Conservation (phyloP, 2,113 vertebrate species). For the Prunella himalayana region DNA sequence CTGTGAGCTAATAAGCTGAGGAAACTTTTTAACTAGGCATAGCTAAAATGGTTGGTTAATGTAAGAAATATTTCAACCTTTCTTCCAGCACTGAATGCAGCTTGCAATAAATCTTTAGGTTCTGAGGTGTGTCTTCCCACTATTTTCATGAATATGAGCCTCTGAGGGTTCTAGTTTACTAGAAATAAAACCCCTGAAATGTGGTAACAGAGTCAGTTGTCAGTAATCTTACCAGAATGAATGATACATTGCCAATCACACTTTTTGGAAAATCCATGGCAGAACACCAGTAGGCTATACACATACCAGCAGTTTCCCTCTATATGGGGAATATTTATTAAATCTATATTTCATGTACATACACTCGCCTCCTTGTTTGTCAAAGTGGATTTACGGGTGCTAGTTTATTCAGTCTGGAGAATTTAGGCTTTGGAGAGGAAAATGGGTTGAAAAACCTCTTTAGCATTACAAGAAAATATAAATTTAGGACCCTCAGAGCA, state of each 20-base stretch:
- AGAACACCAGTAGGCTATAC: neutral
- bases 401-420: conserved; percentile 18
- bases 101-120: neutral
- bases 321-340: conserved; percentile 38
- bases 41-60: neutral
- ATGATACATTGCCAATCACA: neutral
- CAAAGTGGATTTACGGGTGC: conserved; percentile 6
- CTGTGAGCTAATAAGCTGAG: neutral
- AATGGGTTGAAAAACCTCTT: conserved; percentile 41
- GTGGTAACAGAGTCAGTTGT: neutral
- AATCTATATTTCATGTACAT: conserved; percentile 56
- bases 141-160: neutral
- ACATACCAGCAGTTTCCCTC: neutral
- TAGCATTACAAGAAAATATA: conserved; percentile 21
- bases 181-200: neutral
- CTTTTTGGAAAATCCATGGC: neutral
- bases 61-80: neutral
- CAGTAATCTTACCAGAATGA: neutral
- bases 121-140: neutral
- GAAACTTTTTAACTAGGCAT: neutral
- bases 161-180: neutral
- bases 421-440: conserved; percentile 41
- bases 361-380: neutral
- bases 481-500: conserved; percentile 4
- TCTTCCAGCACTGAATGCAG: neutral